These are phyloP conservation scores for Thymelicus sylvestris DNA, from an alignment of 2,888 invertebrate genomes.

Conservation along the genomic window DNA sequence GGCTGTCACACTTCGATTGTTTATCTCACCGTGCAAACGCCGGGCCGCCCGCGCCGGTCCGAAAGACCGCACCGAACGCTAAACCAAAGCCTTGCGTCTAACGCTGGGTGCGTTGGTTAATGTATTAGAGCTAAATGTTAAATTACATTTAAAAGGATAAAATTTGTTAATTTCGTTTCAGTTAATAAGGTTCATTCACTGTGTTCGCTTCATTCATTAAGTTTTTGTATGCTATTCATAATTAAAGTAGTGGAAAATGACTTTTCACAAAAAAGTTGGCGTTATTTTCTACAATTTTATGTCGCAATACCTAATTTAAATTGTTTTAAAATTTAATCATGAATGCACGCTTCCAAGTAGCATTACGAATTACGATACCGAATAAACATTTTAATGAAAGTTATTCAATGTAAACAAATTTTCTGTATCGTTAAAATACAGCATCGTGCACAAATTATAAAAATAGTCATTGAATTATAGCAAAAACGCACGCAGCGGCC, in stretches of 20 bases:
- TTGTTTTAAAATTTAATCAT: not conserved
- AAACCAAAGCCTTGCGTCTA: not conserved
- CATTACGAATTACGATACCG: not conserved
- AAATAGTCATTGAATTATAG: conserved; percentile 70
- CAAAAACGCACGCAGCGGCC: conserved; percentile 58
- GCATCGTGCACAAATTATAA: conserved; percentile 61
- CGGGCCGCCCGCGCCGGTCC: conserved; percentile 55
- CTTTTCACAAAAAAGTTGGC: no score
- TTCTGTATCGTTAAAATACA: conserved; percentile 55
- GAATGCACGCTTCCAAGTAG: not conserved
- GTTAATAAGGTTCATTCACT: no score
- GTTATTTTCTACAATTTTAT: no score
- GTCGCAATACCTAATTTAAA: no score
- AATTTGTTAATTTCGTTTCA: no score
- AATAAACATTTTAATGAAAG: not conserved
- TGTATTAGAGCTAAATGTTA: not conserved
- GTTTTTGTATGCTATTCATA: no score
- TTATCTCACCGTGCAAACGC: conserved; percentile 70
- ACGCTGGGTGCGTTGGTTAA: not conserved
- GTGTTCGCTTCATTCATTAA: no score
- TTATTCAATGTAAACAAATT: conserved; percentile 36
- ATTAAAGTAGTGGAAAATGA: no score
- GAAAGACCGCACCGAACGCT: conserved; percentile 48
- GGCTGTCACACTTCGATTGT: conserved; percentile 78
- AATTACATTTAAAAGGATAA: no score